phyloP scores from a whole-genome alignment of 2,797 vertebrate species.

The Bradypus variegatus region DNA sequence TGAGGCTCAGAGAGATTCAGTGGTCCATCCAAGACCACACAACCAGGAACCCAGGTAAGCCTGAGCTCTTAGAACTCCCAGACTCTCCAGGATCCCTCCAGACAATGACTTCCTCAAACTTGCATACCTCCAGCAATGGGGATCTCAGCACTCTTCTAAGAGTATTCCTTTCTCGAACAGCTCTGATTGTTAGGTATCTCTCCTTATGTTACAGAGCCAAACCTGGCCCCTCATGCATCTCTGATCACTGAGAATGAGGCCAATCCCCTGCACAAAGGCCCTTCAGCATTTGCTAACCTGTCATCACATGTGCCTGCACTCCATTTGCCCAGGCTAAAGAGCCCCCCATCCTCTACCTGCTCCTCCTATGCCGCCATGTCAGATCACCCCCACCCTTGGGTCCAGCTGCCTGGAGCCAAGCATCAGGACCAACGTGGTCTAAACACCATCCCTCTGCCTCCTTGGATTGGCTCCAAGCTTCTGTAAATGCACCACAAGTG shows the following conservation, averaged over 20 bases:
- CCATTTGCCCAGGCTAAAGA: background rate
- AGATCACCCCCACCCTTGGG: background rate
- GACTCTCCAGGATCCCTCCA: background rate
- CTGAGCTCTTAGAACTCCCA: background rate
- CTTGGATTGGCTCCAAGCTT: background rate
- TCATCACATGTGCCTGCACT: background rate
- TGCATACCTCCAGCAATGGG: background rate
- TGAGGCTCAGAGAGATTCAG: background rate
- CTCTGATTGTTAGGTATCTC: background rate
- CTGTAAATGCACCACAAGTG: accelerated
- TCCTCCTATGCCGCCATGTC: background rate
- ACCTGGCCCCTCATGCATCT: background rate
- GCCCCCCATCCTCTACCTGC: background rate
- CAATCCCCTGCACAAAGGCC: background rate
- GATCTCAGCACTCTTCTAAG: background rate
- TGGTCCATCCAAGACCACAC: background rate
- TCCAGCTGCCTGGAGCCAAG: background rate
- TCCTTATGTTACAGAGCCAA: background rate
- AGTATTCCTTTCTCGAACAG: background rate
- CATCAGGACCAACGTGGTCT: accelerated
- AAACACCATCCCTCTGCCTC: background rate
- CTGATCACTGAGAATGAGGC: background rate
- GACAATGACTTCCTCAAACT: background rate
- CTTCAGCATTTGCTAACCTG: background rate
- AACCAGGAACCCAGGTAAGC: background rate